A percentile compares a stretch with the other conserved stretches of the same genome.
Conservation (phyloP, 2,797 vertebrate species). For the Amblyopsis hoosieri region DNA sequence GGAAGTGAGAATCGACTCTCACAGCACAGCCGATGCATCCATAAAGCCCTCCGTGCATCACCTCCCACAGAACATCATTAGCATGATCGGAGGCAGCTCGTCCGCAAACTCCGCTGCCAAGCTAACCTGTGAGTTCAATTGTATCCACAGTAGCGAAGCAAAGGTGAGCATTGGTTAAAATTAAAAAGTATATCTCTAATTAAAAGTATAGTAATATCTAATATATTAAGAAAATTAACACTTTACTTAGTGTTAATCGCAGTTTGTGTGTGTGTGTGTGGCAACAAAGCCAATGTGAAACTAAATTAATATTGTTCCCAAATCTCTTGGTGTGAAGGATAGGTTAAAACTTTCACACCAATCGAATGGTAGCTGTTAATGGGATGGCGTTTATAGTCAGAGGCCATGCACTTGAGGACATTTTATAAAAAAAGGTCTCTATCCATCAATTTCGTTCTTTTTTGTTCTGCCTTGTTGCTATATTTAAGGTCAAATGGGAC, state of each 20-base stretch:
- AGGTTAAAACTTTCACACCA: constrained; percentile 34
- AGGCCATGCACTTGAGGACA: constrained; percentile 26
- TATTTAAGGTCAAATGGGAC: too few species aligned
- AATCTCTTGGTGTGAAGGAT: constrained; percentile 49
- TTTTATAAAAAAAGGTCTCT: too few species aligned
- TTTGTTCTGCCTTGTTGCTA: too few species aligned
- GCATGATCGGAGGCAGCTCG: constrained; percentile 41
- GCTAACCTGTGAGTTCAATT: constrained; percentile 10
- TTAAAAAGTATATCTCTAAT: constrained; percentile 8
- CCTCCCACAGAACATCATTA: constrained; percentile 60
- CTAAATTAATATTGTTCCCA: constrained; percentile 31
- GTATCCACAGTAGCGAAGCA: background rate
- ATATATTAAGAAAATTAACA: constrained; percentile 28
- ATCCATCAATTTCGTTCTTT: too few species aligned
- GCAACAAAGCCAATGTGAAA: constrained; percentile 23
- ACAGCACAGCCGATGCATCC: constrained; percentile 47
- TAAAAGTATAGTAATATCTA: too few species aligned
- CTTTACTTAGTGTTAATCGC: background rate
- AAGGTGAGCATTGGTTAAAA: constrained; percentile 8
- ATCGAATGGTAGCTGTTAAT: constrained; percentile 59
- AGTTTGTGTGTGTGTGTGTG: constrained; percentile 25
- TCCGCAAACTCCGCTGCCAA: constrained; percentile 24
- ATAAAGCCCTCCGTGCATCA: constrained; percentile 47
- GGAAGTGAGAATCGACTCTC: constrained; percentile 57
- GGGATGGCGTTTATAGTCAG: constrained; percentile 37